Evolutionary conservation across 2,888 invertebrate genomes (phyloP).

Genomic region (Drosophila subsilvestris): DNA sequence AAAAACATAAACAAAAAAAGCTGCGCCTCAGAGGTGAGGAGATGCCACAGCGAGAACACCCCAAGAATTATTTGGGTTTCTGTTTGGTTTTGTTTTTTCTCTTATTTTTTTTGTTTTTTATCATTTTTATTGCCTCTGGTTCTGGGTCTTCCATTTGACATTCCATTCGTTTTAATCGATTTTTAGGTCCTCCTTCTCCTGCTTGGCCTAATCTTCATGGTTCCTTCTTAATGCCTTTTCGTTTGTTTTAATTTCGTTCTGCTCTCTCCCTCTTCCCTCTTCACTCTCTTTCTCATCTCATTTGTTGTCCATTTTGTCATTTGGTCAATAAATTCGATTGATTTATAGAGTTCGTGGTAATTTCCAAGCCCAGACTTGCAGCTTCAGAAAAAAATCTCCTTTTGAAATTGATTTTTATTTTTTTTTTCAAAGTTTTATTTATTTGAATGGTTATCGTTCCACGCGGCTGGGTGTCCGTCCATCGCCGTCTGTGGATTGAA

Average conservation of each 20-base stretch:
- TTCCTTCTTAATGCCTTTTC: constrained; percentile 51
- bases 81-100: background rate
- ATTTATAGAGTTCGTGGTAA: constrained; percentile 70
- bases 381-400: constrained; percentile 23
- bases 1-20: constrained; percentile 15
- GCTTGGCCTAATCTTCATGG: constrained; percentile 27
- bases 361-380: constrained; percentile 55
- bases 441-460: constrained; percentile 59
- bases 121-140: constrained; percentile 67
- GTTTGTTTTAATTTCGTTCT: constrained; percentile 57
- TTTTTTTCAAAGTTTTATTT: constrained; percentile 53
- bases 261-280: constrained; percentile 49
- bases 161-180: constrained; percentile 66
- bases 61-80: constrained; percentile 59
- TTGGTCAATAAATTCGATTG: constrained; percentile 81
- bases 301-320: constrained; percentile 61
- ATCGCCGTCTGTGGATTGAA: background rate
- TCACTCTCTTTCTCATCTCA: constrained; percentile 2
- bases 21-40: constrained; percentile 28
- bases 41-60: constrained; percentile 16
- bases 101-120: constrained; percentile 54
- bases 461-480: constrained; percentile 33
- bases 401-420: constrained; percentile 59
- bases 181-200: constrained; percentile 4
- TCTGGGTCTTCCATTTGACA: constrained; percentile 64